Conservation (phyloP, 2,113 vertebrate genomes). For the Triplophysa siluroides region DNA sequence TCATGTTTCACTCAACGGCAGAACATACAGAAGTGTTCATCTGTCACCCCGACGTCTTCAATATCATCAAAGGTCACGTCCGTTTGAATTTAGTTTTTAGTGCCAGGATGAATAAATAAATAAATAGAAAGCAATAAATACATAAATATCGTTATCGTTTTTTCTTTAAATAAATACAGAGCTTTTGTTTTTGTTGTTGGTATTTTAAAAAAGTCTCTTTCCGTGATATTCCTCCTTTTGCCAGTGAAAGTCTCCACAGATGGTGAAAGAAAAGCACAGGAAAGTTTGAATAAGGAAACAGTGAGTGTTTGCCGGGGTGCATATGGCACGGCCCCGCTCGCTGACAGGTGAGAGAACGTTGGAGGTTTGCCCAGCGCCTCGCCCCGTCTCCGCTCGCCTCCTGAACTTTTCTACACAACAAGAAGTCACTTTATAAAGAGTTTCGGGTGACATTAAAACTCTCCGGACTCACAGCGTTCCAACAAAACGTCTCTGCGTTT, state of each 20-base stretch:
- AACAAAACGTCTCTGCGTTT: slow-evolving; percentile 10
- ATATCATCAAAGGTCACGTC: slow-evolving; percentile 46
- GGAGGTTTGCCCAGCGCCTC: slow-evolving; percentile 28
- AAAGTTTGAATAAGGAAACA: slow-evolving; percentile 19
- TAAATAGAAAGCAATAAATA: slow-evolving; percentile 79
- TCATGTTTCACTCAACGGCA: not conserved
- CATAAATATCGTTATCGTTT: slow-evolving; percentile 66
- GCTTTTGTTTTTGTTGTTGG: slow-evolving; percentile 41
- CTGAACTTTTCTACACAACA: slow-evolving; percentile 21
- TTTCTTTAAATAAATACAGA: slow-evolving; percentile 69
- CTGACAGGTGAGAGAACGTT: slow-evolving; percentile 40
- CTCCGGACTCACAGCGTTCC: slow-evolving; percentile 26
- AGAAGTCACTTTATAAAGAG: slow-evolving; percentile 26
- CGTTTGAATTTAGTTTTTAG: slow-evolving; percentile 36
- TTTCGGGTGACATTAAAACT: slow-evolving; percentile 26
- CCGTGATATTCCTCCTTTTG: not conserved
- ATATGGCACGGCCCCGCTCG: slow-evolving; percentile 11
- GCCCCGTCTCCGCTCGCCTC: slow-evolving; percentile 1
- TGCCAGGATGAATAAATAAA: slow-evolving; percentile 69
- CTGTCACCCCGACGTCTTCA: slow-evolving; percentile 14
- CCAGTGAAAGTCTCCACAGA: slow-evolving; percentile 2
- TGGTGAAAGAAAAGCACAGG: slow-evolving; percentile 22
- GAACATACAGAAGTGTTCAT: slow-evolving; percentile 3
- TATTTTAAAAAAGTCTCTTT: slow-evolving; percentile 1
- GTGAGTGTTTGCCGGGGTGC: slow-evolving; percentile 14